Evolutionary conservation across 2,888 invertebrate species (phyloP), one percentile per base, ranked within the genome.

Genomic region (Lochmaea crataegi): DNA sequence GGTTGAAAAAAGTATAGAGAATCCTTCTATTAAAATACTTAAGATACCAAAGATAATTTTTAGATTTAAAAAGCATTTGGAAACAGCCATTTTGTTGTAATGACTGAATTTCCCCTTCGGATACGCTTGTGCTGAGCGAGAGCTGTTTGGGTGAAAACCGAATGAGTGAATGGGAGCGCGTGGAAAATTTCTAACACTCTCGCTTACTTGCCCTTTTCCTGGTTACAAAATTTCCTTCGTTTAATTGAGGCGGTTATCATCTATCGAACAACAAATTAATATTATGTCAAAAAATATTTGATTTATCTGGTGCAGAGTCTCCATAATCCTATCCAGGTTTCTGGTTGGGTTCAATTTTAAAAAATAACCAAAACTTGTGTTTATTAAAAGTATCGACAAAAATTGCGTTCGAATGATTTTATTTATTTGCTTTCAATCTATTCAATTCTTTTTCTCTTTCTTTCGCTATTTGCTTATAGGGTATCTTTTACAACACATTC

Each of bases 141-240:
- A 53, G 10, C 18, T 53, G n/a, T 51, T 53, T 53, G 53, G 53
- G 53, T 63, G 41, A 42, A 63, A 41, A 63, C 32, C 16, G 61
- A 63, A 18, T 18, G 42, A 63, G 38, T 12, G 61, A 41, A 18
- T 42, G 42, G 10, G 42, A 42, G 42, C 32, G 16, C 38, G 16
- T 7, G 61, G 61, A 63, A 63, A 63, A 63, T 63, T 42, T 63
- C 32, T 32, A 38, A 38, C 32, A 38, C 60, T 26, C 38, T 60
- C 60, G 60, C n/a, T 63, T 42, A 41, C 61, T 42, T 63, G 61
- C 16, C 16, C 41, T 63, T 63, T 63, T 63, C 14, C 38, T 5
- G 12, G 61, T 18, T 42, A 12, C n/a, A 41, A 63, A 63, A n/a
- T 63, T 61, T 61, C 11, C 12, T 38, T 61, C 38, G 41, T 16